phyloP scores from a whole-genome alignment of 2,797 vertebrate species.

The Lycodopsis pacificus region DNA sequence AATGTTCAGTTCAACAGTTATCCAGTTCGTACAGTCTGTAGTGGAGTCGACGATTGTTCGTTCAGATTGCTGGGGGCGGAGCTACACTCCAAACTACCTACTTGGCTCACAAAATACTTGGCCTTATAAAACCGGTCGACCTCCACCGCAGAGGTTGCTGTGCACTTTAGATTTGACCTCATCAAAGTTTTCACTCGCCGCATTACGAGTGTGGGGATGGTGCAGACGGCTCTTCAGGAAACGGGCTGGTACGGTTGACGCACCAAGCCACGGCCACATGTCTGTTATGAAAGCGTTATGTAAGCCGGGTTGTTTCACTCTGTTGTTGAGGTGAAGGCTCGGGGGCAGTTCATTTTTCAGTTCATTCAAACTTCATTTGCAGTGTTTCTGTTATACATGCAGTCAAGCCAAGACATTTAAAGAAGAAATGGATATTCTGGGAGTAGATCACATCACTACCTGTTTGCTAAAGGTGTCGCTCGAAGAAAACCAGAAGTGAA shows the following conservation, averaged over 20 bases:
- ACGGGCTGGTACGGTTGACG: constrained; percentile 37
- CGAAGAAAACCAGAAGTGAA: neutral
- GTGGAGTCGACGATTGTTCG: neutral
- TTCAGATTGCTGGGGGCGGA: neutral
- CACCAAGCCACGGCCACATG: constrained; percentile 22
- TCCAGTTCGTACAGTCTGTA: neutral
- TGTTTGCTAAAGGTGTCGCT: neutral
- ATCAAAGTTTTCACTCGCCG: constrained; percentile 38
- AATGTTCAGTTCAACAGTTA: neutral
- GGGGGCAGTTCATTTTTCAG: constrained; percentile 9
- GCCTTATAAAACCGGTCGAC: neutral
- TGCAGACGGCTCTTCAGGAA: constrained; percentile 48
- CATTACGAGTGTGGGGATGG: constrained; percentile 38
- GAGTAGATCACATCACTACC: neutral
- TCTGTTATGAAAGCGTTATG: constrained; percentile 47
- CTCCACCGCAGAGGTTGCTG: constrained; percentile 18
- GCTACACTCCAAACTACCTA: neutral
- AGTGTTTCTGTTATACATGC: neutral
- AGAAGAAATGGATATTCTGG: neutral
- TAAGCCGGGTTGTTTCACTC: constrained; percentile 11
- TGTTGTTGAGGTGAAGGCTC: constrained; percentile 11
- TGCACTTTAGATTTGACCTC: constrained; percentile 34
- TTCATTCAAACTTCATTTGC: neutral
- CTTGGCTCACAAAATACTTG: neutral
- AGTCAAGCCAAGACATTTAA: neutral